Conservation (phyloP, 2,888 invertebrate genomes). For the Volucella zonaria region DNA sequence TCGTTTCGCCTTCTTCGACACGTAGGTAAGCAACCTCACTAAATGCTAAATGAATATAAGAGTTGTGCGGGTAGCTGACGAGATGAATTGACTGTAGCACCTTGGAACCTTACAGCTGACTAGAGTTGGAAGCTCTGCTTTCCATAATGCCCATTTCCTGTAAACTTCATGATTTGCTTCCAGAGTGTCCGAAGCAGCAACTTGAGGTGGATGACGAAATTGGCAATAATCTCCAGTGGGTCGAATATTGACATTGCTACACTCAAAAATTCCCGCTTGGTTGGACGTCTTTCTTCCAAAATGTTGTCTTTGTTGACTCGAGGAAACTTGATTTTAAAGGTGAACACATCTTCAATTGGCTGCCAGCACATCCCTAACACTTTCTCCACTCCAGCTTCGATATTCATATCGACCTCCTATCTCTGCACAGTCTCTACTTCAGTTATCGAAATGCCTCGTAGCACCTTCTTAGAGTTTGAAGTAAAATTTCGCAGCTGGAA, state of each 20-base stretch:
- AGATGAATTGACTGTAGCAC: background rate
- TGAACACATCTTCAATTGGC: constrained; percentile 51
- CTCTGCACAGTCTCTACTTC: too few species aligned
- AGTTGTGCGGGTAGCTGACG: too few species aligned
- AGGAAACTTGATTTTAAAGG: constrained; percentile 11
- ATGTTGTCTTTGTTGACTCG: background rate
- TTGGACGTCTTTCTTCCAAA: background rate
- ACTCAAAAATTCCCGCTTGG: constrained; percentile 24
- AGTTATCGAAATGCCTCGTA: background rate
- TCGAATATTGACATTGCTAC: constrained; percentile 40
- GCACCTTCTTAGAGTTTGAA: constrained; percentile 20
- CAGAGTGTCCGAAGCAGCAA: too few species aligned
- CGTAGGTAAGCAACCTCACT: too few species aligned
- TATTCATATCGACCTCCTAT: constrained; percentile 9
- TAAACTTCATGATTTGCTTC: too few species aligned
- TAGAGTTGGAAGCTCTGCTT: too few species aligned
- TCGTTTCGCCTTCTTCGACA: background rate
- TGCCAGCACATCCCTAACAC: constrained; percentile 69
- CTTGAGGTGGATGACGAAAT: constrained; percentile 21
- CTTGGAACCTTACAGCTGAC: background rate
- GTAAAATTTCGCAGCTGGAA: constrained; percentile 27
- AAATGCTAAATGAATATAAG: too few species aligned
- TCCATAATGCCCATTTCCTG: too few species aligned
- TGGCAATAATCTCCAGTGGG: constrained; percentile 32
- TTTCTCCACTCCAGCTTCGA: constrained; percentile 24